Conservation (phyloP, 2,888 invertebrate species). For the Lobophora halterata region DNA sequence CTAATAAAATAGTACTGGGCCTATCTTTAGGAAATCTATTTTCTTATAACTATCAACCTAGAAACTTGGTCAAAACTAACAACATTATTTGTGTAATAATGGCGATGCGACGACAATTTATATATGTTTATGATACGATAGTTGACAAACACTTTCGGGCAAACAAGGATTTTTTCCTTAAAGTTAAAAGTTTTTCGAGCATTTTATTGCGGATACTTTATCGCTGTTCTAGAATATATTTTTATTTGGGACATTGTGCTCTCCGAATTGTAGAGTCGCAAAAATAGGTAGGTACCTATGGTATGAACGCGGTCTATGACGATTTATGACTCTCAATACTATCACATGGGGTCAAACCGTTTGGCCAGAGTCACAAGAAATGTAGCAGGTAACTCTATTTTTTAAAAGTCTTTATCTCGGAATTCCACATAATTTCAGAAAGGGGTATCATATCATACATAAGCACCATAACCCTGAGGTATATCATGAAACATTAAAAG, state of each 20-base stretch:
- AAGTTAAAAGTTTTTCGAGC: constrained; percentile 17
- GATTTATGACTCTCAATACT: too few relatives aligned
- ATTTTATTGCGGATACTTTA: constrained; percentile 17
- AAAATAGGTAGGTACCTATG: background rate
- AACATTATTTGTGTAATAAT: constrained; percentile 10
- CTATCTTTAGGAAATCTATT: too few relatives aligned
- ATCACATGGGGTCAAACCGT: too few relatives aligned
- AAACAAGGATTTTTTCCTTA: constrained; percentile 10
- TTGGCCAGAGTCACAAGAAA: too few relatives aligned
- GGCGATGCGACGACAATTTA: constrained; percentile 8
- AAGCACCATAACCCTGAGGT: constrained; percentile 7
- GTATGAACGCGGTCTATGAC: too few relatives aligned
- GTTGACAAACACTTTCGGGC: constrained; percentile 14
- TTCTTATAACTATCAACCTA: constrained; percentile 3
- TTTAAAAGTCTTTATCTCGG: background rate
- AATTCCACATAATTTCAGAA: constrained; percentile 11
- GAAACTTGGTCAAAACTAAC: background rate
- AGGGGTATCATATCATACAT: too few relatives aligned
- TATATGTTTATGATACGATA: constrained; percentile 15
- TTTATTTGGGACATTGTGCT: constrained; percentile 15
- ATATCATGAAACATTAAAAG: constrained; percentile 11
- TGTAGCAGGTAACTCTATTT: background rate
- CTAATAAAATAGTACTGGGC: too few relatives aligned
- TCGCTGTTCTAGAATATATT: constrained; percentile 11
- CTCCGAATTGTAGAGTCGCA: background rate